Evolutionary conservation across 2,113 vertebrate species (phyloP).

Genomic region (Malurus alboscapulatus): DNA sequence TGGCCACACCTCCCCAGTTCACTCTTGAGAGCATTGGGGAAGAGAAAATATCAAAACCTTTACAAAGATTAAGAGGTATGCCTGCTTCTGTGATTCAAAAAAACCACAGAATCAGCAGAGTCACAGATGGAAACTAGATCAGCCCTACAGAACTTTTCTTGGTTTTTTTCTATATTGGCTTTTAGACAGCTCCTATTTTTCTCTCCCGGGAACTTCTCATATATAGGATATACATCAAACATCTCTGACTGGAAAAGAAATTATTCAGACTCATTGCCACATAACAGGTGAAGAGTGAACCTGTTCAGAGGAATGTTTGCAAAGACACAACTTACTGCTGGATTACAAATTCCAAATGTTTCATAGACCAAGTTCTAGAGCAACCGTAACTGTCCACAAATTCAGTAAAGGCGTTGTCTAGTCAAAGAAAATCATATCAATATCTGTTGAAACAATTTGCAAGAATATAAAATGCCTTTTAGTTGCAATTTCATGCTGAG

Average conservation of each 20-base stretch:
- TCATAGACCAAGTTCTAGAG: not conserved
- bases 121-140: not conserved
- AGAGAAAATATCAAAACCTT: not conserved
- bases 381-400: not conserved
- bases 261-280: not conserved
- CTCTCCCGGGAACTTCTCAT: not conserved
- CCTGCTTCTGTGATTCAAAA: not conserved
- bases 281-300: not conserved
- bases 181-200: not conserved
- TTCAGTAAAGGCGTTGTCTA: not conserved
- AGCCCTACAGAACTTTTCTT: not conserved
- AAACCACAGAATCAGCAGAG: not conserved
- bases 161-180: not conserved
- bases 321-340: not conserved
- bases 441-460: not conserved
- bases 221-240: not conserved
- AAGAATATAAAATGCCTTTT: not conserved
- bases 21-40: rapidly evolving
- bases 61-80: not conserved
- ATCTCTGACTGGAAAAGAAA: not conserved
- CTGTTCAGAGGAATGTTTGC: not conserved
- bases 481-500: not conserved
- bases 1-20: not conserved
- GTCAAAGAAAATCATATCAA: not conserved
- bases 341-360: not conserved